Conservation (phyloP, 2,797 vertebrate species). For the Poecilia picta region DNA sequence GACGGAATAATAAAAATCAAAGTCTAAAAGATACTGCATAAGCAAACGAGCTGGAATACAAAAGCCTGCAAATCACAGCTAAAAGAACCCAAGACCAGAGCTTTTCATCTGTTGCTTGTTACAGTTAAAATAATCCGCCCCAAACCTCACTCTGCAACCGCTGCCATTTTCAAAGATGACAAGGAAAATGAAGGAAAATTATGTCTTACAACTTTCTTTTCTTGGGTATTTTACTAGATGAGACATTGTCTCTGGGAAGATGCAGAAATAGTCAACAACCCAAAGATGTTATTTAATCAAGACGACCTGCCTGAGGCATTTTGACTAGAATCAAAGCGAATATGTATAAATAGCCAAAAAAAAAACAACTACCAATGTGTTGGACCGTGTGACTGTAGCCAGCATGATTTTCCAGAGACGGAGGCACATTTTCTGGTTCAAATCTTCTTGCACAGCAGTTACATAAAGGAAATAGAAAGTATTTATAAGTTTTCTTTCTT, state of each 20-base stretch:
- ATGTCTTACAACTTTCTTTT: slow-evolving; percentile 4
- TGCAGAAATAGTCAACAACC: slow-evolving; percentile 2
- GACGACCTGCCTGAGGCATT: slow-evolving; percentile 22
- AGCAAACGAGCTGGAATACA: slow-evolving; percentile 61
- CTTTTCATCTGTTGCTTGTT: slow-evolving; percentile 46
- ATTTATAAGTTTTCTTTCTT: slow-evolving; percentile 9
- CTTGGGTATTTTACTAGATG: slow-evolving; percentile 11
- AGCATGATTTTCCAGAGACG: slow-evolving; percentile 25
- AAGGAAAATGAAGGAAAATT: slow-evolving; percentile 13
- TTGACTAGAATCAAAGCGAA: slow-evolving; percentile 25
- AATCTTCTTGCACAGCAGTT: slow-evolving; percentile 1
- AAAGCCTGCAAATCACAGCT: slow-evolving; percentile 51
- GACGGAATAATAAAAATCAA: neutral
- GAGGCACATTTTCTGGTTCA: slow-evolving; percentile 40
- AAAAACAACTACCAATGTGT: slow-evolving; percentile 1
- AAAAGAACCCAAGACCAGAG: slow-evolving; percentile 42
- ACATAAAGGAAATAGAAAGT: slow-evolving; percentile 16
- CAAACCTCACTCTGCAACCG: slow-evolving; percentile 12
- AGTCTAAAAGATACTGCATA: neutral
- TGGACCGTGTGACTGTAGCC: slow-evolving; percentile 3
- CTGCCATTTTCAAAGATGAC: neutral
- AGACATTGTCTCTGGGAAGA: slow-evolving; percentile 9
- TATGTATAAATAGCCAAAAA: slow-evolving; percentile 13
- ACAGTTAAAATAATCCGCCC: slow-evolving; percentile 32
- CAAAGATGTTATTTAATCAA: slow-evolving; percentile 35